A percentile compares a stretch with the other conserved stretches of the same genome.
Evolutionary conservation across 2,113 vertebrate species (phyloP).

Genomic region (cattle (Bos taurus)): DNA sequence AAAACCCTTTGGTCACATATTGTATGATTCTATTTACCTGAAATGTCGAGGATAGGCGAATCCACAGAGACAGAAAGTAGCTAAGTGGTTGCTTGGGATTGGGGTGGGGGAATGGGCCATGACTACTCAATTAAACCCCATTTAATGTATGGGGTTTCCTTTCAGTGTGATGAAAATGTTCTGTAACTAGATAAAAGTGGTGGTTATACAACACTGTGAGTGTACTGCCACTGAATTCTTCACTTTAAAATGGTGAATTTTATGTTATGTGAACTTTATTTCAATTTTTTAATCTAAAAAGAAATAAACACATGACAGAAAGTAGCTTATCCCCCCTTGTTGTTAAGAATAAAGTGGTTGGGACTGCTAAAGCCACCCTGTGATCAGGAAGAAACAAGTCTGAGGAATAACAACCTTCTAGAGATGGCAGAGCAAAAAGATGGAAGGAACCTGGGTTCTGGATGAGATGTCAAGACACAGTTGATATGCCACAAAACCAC

Average conservation of each 20-base stretch:
- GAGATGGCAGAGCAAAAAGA: not conserved
- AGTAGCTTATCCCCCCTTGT: not conserved
- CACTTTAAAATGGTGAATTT: constrained; percentile 1
- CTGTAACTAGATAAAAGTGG: not conserved
- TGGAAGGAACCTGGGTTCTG: not conserved
- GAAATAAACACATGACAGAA: not conserved
- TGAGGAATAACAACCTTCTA: not conserved
- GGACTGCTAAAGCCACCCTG: not conserved
- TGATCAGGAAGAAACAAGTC: not conserved
- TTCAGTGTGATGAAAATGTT: not conserved
- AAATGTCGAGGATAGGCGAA: not conserved
- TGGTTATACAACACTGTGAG: not conserved
- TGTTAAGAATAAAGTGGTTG: not conserved
- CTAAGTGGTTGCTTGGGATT: not conserved
- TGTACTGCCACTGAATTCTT: not conserved
- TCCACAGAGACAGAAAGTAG: not conserved
- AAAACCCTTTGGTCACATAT: constrained; percentile 80
- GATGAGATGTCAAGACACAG: not conserved
- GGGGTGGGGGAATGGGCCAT: not conserved
- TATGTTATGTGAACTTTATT: not conserved
- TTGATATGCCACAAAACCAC: not conserved
- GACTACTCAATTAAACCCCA: not conserved
- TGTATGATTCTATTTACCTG: not conserved
- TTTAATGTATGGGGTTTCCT: not conserved
- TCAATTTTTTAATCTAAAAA: not conserved